Evolutionary conservation across 2,113 vertebrate species (phyloP).

Genomic region (Chaetops frenatus): DNA sequence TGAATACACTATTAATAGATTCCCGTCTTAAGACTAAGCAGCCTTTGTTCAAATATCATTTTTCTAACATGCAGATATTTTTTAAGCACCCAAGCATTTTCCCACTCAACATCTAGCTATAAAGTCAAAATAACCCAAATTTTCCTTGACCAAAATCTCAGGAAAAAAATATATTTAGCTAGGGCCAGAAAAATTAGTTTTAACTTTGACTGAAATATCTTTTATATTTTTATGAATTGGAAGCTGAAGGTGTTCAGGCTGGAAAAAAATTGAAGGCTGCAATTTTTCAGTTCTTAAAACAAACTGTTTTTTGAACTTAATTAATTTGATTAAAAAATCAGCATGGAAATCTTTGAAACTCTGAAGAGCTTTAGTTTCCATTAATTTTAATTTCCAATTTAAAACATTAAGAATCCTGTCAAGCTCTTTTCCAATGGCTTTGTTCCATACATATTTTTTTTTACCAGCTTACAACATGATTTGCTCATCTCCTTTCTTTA

Average conservation of each 20-base stretch:
- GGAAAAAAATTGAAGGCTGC: background rate
- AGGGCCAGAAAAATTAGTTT: background rate
- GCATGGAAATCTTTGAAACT: background rate
- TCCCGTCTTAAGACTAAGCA: background rate
- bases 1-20: background rate
- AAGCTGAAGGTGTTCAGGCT: background rate
- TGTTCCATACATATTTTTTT: background rate
- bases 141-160: background rate
- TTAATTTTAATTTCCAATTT: background rate
- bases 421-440: background rate
- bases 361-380: background rate
- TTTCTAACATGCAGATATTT: background rate
- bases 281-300: background rate
- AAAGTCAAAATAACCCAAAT: background rate
- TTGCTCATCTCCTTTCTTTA: background rate
- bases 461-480: background rate
- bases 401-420: background rate
- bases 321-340: background rate
- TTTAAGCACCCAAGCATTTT: background rate
- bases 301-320: background rate
- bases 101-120: background rate
- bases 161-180: background rate
- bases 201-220: background rate
- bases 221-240: background rate
- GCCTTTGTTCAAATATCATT: background rate